Base-by-base conservation (phyloP, 1,140 invertebrate species). In the Drosophila rufa region DNA sequence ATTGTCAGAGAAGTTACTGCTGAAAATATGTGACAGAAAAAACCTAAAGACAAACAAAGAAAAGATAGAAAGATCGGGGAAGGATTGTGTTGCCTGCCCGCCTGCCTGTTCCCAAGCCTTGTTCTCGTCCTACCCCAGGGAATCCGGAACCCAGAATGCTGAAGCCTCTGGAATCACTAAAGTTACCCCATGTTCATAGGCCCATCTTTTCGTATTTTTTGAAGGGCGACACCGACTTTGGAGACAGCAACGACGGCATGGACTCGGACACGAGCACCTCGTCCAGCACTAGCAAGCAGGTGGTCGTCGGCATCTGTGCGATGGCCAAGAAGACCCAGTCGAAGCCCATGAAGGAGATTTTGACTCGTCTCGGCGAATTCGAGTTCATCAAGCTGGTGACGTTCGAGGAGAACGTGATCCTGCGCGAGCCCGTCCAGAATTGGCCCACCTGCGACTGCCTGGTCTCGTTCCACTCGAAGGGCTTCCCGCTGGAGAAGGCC, bases 271-370 rank as follows among this genome's bases (percentile, higher is more conserved):
- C 94, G 80, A 93, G 92, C 71, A 91, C 82, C 14, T 93, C 92
- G 33, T 93, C 92, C 33, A 92, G 82, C 80, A 87, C 81, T 14
- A 92, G 92, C 22, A 93, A 93, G 53, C 92, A 98, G 89, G 98
- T 99, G 57, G 94, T 98, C 87, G 98, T 99, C 71, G 98, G 98
- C 50, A 96, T 99, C 69, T 99, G 99, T 94, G 98, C 99, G 45
- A 99, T 99, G 99, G 97, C 97, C 80, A 99, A 99, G 93, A 99
- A 99, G 94, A 98, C 98, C 4, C 96, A 98, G 82, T 99, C 98
- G 57, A 99, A 99, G 94, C 98, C 99, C 3, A 99, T 99, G 99
- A 98, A 97, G 92, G 98, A 99, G 93, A 99, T 99, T 89, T 94
- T 99, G 17, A 98, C 96, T 1, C 94, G 99, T 2, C 94, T 99